Base-by-base conservation (phyloP, 2,888 invertebrate genomes). In the Nemotelus nigrinus region DNA sequence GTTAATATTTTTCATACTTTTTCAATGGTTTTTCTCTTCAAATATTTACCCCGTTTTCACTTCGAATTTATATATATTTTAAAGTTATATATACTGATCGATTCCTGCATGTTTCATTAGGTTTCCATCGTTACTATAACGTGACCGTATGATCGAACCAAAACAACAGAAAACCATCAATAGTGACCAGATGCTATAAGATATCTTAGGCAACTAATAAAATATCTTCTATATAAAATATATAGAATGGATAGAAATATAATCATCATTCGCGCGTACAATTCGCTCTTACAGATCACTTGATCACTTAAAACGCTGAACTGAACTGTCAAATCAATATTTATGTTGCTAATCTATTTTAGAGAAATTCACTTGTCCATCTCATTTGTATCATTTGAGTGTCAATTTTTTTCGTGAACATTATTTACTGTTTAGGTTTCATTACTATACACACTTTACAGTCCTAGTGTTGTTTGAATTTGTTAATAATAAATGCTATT, bases 401-500 rank as follows among this genome's bases (percentile, higher is more conserved):
- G 25, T 25, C 25, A 25, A 25, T 25, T 25, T 25, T 25, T 25
- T 25, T 25, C 25, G 25, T 25, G 25, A 25, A 25, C 25, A 25
- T 25, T 25, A 25, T 25, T 25, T 25, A 25, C 25, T 25, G 25
- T 25, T 25, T 25, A 25, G 25, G 6, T 57, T 63, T 74, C 47
- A 43, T 48, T 63, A 47, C 50, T 74, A 74, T 74, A 63, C 74
- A 74, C 74, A 74, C 74, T 74, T 74, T 74, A 74, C 74, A 60
- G 44, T 72, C 60, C 74, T 74, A 74, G 74, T 53, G 43, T 57
- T 71, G 45, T 74, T 74, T 74, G 50, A 63, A 74, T 74, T 74
- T 74, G 74, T 74, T 74, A 63, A 63, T 74, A 74, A 74, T 74
- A 63, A 63, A 72, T 63, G 25, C 74, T 74, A 74, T 60, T 60